A percentile compares a stretch with the other conserved stretches of the same genome.
Conservation (phyloP, 2,797 vertebrate genomes). For the Microhierax caerulescens region DNA sequence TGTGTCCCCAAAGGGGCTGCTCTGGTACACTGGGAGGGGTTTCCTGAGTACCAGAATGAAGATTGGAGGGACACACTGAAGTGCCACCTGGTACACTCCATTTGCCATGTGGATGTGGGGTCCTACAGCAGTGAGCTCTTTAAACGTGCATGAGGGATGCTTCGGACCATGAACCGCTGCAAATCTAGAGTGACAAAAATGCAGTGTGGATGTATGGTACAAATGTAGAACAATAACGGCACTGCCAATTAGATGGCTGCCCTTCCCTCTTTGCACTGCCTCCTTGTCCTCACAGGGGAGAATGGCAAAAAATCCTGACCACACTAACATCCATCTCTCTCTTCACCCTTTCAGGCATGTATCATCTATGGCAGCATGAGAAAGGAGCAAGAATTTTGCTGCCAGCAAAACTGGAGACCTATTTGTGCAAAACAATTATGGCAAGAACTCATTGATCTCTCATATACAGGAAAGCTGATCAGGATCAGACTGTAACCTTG, state of each 20-base stretch:
- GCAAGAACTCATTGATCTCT: background rate
- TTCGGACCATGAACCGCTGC: background rate
- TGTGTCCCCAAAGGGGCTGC: background rate
- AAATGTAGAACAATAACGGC: background rate
- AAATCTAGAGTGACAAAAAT: background rate
- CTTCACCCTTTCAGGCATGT: background rate
- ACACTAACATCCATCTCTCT: background rate
- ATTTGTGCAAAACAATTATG: background rate
- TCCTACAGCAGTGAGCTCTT: background rate
- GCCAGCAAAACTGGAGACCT: background rate
- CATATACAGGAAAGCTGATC: background rate
- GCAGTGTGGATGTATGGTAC: fast-evolving
- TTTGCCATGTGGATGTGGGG: background rate
- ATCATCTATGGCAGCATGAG: background rate
- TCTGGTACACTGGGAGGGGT: background rate
- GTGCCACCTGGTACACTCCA: background rate
- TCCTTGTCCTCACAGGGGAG: background rate
- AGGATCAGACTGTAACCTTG: background rate
- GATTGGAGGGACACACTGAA: background rate
- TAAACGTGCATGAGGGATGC: fast-evolving
- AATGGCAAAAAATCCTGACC: background rate
- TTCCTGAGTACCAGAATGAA: background rate
- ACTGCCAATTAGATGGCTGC: background rate
- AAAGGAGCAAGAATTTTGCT: background rate
- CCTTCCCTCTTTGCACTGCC: background rate